Evolutionary conservation across 2,797 vertebrate genomes (phyloP).

Genomic region (Heterohyrax brucei): DNA sequence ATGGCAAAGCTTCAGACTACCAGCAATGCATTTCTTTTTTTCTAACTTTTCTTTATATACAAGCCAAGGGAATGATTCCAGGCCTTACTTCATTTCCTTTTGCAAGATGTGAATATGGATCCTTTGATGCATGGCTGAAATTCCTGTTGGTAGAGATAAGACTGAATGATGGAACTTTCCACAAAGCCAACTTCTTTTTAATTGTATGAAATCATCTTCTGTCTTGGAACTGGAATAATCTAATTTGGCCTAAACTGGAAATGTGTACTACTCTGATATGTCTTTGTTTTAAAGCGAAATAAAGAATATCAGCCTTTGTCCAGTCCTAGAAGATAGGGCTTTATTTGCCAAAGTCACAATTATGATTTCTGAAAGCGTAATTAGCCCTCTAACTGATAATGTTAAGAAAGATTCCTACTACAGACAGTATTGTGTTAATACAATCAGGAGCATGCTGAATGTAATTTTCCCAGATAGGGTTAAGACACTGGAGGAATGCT

Average conservation of each 20-base stretch:
- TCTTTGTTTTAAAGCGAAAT: constrained; percentile 32
- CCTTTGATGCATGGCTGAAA: background rate
- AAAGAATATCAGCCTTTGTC: background rate
- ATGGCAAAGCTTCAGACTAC: constrained; percentile 17
- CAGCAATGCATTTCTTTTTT: background rate
- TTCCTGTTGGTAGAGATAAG: constrained; percentile 43
- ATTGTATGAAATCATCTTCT: constrained; percentile 49
- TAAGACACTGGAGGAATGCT: background rate
- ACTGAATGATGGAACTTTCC: constrained; percentile 38
- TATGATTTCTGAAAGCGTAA: constrained; percentile 22
- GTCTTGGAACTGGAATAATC: constrained; percentile 34
- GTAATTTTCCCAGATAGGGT: background rate
- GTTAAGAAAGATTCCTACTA: background rate
- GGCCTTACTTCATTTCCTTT: constrained; percentile 30
- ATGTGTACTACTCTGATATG: constrained; percentile 24
- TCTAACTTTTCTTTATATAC: background rate
- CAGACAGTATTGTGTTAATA: background rate
- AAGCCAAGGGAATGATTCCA: background rate
- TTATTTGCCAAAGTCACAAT: constrained; percentile 37
- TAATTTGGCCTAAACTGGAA: constrained; percentile 15
- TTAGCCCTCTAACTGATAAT: background rate
- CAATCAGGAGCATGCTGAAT: background rate
- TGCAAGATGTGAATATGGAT: background rate
- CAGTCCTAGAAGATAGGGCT: background rate
- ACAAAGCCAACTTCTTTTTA: constrained; percentile 33